Evolutionary conservation across 1,140 invertebrate genomes (phyloP).

Genomic region (Stegodyphus dumicola): DNA sequence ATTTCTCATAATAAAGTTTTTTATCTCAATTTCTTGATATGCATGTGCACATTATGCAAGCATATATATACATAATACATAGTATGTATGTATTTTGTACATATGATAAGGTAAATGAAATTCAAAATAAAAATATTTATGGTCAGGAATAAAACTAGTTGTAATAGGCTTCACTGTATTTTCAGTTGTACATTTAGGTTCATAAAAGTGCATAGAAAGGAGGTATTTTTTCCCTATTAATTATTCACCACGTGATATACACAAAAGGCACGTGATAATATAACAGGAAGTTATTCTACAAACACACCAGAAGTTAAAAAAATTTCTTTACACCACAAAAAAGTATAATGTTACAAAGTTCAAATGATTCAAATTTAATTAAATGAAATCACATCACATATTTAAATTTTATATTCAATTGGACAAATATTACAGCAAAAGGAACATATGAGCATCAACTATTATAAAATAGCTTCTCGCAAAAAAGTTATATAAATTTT

Average conservation of each 20-base stretch:
- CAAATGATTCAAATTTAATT: neutral
- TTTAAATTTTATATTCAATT: neutral
- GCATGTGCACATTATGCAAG: no score
- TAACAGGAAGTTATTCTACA: conserved; percentile 29
- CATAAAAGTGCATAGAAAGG: conserved; percentile 57
- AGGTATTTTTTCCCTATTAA: conserved; percentile 48
- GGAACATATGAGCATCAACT: neutral
- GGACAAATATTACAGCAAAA: neutral
- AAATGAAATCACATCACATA: neutral
- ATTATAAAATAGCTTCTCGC: neutral
- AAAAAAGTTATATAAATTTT: neutral
- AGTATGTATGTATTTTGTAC: neutral
- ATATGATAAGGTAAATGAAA: neutral
- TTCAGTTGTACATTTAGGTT: conserved; percentile 52
- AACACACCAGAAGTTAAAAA: neutral
- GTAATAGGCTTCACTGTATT: neutral
- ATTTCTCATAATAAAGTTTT: no score
- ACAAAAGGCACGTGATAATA: conserved; percentile 53
- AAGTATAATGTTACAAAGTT: neutral
- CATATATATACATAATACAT: no score
- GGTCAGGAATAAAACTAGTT: neutral
- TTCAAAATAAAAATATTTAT: neutral
- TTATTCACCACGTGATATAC: conserved; percentile 54
- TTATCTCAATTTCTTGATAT: no score
- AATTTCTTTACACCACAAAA: neutral